Evolutionary conservation across 2,888 invertebrate genomes (phyloP), one percentile per base, ranked within the genome.

Genomic region (Sphinx pinastri): DNA sequence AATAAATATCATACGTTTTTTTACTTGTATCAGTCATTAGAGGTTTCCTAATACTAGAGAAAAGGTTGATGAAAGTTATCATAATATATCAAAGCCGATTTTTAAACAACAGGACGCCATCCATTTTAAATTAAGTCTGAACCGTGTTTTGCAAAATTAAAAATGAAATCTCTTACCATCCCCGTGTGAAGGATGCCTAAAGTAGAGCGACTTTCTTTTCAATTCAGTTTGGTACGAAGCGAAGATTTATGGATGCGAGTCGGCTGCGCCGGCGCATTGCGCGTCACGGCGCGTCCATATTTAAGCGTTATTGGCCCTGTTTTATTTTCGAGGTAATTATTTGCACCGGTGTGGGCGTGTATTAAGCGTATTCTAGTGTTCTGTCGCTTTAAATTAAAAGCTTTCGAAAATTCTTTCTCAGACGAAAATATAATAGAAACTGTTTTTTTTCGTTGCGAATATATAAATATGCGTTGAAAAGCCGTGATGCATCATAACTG

Each of bases 261-360:
- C 38, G 38, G 38, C 38, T 38, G 38, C 38, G 38, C 38, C 38
- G 38, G 55, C 19, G 16, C 55, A 63, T n/a, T 16, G 25, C 47
- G n/a, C 16, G 13, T 63, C 6, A 10, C 16, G 14, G n/a, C 45
- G 45, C 16, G 31, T 47, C 47, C 63, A 63, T 63, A 67, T 67
- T 54, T 38, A 67, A 38, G 52, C 52, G 70, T 74, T 77, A 76
- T 79, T 74, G 71, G 73, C 72, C 70, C 70, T 70, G 60, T 70
- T 63, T 77, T 76, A 74, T 74, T 76, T 77, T 79, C 76, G 79
- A 74, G 76, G 69, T 76, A 76, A 81, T 79, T 76, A 77, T 76
- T 76, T 75, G 73, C 72, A 77, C 77, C 73, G 75, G 38, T 76
- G 75, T 78, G 81, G 79, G 77, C 16, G 47, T 63, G 58, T 16